These are phyloP conservation scores for Bombyx mori DNA, from an alignment of 1,140 invertebrate genomes.

Conservation along the genomic window DNA sequence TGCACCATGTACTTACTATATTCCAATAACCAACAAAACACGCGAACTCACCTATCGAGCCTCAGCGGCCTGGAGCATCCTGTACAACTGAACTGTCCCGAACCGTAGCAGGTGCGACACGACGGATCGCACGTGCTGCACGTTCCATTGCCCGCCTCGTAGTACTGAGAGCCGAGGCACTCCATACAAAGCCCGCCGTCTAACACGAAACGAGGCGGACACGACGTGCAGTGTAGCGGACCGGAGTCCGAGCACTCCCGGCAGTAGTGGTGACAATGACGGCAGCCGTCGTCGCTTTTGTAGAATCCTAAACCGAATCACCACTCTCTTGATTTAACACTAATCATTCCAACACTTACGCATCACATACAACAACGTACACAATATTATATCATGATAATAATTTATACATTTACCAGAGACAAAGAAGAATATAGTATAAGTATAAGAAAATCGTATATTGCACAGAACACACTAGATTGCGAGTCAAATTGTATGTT, in stretches of 20 bases:
- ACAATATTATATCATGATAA: no score
- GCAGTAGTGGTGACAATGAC: conserved; percentile 88
- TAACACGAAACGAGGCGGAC: conserved; percentile 79
- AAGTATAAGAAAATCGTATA: no score
- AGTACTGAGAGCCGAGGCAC: conserved; percentile 80
- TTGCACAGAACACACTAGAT: no score
- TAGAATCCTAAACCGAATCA: conserved; percentile 74
- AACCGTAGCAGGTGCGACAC: conserved; percentile 79
- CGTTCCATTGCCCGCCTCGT: conserved; percentile 77
- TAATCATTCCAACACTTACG: no score
- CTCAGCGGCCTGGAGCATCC: conserved; percentile 76
- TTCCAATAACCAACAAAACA: no score
- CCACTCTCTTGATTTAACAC: no score
- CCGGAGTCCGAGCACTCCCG: conserved; percentile 84
- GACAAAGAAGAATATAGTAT: no score
- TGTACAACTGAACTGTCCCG: conserved; percentile 79
- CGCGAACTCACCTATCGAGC: conserved; percentile 69
- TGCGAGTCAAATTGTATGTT: no score
- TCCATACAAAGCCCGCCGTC: conserved; percentile 82
- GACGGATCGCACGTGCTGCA: conserved; percentile 78
- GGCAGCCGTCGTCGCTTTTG: conserved; percentile 82
- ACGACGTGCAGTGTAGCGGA: conserved; percentile 80
- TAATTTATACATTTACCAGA: no score
- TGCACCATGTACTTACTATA: no score
- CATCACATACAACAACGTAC: no score